These are phyloP conservation scores for Urocitellus parryii DNA, from an alignment of 2,113 vertebrate species.

Conservation along the genomic window DNA sequence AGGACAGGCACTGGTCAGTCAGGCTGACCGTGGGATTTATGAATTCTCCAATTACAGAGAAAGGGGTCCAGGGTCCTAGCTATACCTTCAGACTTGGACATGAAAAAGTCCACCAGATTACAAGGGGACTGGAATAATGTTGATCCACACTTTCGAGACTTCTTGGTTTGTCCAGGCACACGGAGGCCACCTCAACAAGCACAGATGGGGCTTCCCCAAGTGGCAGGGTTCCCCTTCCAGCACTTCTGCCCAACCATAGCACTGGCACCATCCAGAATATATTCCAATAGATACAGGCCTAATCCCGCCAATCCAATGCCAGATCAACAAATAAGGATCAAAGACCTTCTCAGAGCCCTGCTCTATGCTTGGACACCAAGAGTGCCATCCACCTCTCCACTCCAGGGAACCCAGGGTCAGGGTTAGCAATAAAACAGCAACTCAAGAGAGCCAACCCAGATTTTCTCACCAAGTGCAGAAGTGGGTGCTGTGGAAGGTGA, in stretches of 20 bases:
- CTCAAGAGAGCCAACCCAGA: not conserved
- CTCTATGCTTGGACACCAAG: not conserved
- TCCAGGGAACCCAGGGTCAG: not conserved
- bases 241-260: not conserved
- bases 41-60: not conserved
- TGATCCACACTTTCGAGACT: not conserved
- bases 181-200: not conserved
- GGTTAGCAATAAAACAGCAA: not conserved
- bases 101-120: not conserved
- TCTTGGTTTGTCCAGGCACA: not conserved
- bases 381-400: not conserved
- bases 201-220: not conserved
- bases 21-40: not conserved
- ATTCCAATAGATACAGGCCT: slow-evolving; percentile 33
- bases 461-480: not conserved
- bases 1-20: not conserved
- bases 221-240: not conserved
- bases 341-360: slow-evolving; percentile 10
- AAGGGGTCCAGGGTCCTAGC: not conserved
- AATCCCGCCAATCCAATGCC: slow-evolving; percentile 48
- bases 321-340: slow-evolving; percentile 3
- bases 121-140: not conserved
- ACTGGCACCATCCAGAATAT: slow-evolving; percentile 25
- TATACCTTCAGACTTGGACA: not conserved
- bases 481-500: not conserved